Base-by-base conservation (phyloP, 2,113 vertebrate species). In the Oostethus manadensis region DNA sequence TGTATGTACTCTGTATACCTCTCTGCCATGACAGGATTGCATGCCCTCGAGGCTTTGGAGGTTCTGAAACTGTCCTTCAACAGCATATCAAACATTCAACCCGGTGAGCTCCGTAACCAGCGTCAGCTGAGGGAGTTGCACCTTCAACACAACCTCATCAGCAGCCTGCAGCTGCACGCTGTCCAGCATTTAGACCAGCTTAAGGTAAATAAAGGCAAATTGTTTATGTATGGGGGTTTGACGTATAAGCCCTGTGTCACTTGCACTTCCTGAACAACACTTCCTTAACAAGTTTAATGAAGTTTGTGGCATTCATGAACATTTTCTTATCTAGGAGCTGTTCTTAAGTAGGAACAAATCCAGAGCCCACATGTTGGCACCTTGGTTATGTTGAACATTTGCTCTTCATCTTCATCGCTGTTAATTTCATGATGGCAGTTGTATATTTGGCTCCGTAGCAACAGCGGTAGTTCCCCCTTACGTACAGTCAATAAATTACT, bases 61-160 rank as follows among this genome's bases (percentile, higher is more conserved):
- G 87, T 85, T 60, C 79, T 97, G 68, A 77, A 73, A 48, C 83
- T 97, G 47, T 90, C 93, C 51, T 89, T 89, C 76, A 96, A 94
- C 68, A 62, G 22, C 66, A 94, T 97, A 76, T 73, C 68, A 4
- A 69, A 75, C 23, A 70, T 94, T 13, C 73, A 42, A 6, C 46
- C 18, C 20, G 71, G 49, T 35, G 90, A 92, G 42, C 88, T 95
- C 29, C 70, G 56, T 4, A 86, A 87, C 62, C 93, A 92, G 51
- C 84, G 56, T 4, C 73, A 86, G 59, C 83, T 95, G 47, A 85
- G 75, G 75, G 88, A 86, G 53, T 77, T 96, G 4, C 38, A 90
- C 70, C 84, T 98, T 59, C 84, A 86, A 38, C 86, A 88, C 57
- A 97, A 95, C 80, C 87, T 76, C 70, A 91, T 95, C 84, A 79